A percentile compares a stretch with the other conserved stretches of the same genome.
Evolutionary conservation across 2,113 vertebrate genomes (phyloP).

Genomic region (Platichthys flesus): DNA sequence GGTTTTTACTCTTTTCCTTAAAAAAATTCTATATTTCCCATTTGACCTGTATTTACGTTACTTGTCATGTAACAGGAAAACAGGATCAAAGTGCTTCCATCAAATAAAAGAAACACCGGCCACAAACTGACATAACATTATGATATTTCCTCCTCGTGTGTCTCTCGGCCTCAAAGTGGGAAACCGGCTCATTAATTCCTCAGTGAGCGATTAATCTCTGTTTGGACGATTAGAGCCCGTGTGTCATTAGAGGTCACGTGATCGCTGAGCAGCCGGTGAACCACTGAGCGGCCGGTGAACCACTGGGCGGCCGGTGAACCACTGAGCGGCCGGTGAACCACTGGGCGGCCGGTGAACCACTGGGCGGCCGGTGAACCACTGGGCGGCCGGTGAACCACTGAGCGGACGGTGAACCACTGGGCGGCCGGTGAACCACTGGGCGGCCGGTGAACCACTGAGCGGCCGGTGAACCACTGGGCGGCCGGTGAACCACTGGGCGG

Average conservation of each 20-base stretch:
- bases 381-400: conserved; percentile 11
- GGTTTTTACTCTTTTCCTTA: neutral
- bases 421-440: no score
- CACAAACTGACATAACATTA: neutral
- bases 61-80: no score
- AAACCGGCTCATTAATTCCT: neutral
- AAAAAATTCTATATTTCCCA: no score
- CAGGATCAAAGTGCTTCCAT: neutral
- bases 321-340: no score
- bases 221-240: neutral
- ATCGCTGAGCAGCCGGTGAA: neutral
- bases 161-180: neutral
- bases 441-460: neutral
- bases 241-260: neutral
- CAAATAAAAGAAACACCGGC: neutral
- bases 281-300: conserved; percentile 5
- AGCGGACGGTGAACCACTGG: conserved; percentile 4
- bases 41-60: no score
- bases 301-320: conserved; percentile 5
- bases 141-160: neutral
- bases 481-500: conserved; percentile 14
- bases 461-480: conserved; percentile 1
- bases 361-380: conserved; percentile 11
- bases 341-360: neutral
- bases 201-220: neutral